phyloP scores from a whole-genome alignment of 2,797 vertebrate genomes.

The Cichlasoma orientale region DNA sequence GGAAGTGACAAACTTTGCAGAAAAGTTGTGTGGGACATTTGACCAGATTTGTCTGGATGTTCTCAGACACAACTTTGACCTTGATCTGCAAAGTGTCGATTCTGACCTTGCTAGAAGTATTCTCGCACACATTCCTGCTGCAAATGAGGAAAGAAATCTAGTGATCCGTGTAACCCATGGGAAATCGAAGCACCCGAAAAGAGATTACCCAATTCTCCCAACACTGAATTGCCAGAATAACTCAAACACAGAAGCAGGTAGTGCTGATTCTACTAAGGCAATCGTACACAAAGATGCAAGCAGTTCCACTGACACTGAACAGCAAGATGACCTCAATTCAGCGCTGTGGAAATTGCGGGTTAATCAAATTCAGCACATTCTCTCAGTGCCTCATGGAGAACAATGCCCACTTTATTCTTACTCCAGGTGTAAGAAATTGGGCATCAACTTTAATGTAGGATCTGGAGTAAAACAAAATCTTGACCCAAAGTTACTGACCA shows the following conservation, averaged over 20 bases:
- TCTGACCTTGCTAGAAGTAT: conserved; percentile 5
- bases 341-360: conserved; percentile 23
- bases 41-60: conserved; percentile 38
- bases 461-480: conserved; percentile 35
- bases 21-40: conserved; percentile 47
- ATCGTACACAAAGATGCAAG: not conserved
- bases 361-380: conserved; percentile 15
- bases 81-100: conserved; percentile 9
- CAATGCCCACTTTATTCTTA: conserved; percentile 40
- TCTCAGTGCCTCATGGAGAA: conserved; percentile 32
- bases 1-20: conserved; percentile 37
- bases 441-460: conserved; percentile 31
- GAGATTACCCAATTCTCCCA: not conserved
- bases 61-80: conserved; percentile 33
- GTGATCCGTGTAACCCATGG: conserved; percentile 1
- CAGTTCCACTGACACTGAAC: not conserved
- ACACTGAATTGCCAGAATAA: not conserved
- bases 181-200: conserved; percentile 2
- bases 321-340: not conserved
- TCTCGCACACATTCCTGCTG: not conserved
- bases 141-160: conserved; percentile 1
- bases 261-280: not conserved
- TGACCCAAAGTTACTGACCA: conserved; percentile 39
- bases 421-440: conserved; percentile 23
- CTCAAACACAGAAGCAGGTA: not conserved